Percentiles rank a stretch among this genome's conserved stretches.
phyloP scores from a whole-genome alignment of 35 echinoderm and acorn worm genomes.

The Ptychodera flava region DNA sequence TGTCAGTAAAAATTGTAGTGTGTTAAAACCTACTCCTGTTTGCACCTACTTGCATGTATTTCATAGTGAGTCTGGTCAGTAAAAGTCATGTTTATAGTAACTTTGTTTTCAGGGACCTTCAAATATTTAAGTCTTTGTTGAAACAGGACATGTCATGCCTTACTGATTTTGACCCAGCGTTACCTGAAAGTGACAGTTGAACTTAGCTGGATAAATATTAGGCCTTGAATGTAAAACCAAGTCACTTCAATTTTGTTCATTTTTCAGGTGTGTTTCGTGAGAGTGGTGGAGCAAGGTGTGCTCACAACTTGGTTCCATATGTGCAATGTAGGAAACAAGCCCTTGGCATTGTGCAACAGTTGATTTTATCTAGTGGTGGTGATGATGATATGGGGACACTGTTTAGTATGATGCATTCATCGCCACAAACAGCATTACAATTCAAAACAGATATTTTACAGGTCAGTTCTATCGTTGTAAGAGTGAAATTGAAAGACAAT shows the following conservation, averaged over 20 bases:
- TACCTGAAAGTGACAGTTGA: background rate
- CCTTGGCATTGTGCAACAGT: slow-evolving; percentile 73
- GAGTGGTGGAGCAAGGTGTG: slow-evolving; percentile 76
- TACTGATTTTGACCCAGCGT: background rate
- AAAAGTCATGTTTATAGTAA: too few relatives aligned
- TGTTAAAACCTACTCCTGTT: too few relatives aligned
- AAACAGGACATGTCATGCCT: background rate
- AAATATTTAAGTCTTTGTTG: too few relatives aligned
- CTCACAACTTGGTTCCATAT: slow-evolving; percentile 86
- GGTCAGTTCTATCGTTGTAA: slow-evolving; percentile 42
- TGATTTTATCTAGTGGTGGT: slow-evolving; percentile 62
- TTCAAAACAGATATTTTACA: slow-evolving; percentile 81
- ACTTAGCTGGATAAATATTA: too few relatives aligned
- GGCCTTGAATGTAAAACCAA: too few relatives aligned
- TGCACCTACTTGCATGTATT: too few relatives aligned
- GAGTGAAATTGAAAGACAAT: too few relatives aligned
- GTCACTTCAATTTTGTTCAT: background rate
- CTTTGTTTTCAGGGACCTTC: too few relatives aligned
- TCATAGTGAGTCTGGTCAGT: too few relatives aligned
- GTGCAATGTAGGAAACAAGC: slow-evolving; percentile 80
- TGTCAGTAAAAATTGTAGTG: too few relatives aligned
- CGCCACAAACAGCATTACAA: slow-evolving; percentile 46
- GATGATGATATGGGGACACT: slow-evolving; percentile 93
- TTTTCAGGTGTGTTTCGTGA: slow-evolving; percentile 74
- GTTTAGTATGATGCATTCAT: slow-evolving; percentile 80